Conservation (phyloP, 64 coral and sea anemone species). For the Trachythela sp. region DNA sequence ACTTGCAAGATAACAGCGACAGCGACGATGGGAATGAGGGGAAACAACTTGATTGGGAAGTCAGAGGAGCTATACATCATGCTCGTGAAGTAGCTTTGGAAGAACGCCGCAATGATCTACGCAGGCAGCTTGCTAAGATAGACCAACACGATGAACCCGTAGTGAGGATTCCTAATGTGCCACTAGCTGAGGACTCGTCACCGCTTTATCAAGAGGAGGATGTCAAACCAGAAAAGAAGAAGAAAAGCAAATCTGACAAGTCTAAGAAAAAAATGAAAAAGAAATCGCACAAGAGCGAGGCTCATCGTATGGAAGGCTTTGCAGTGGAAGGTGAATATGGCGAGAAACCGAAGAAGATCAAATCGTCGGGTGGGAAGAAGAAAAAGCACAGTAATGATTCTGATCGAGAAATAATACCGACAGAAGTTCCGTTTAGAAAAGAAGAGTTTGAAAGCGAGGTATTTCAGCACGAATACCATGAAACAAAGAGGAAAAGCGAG, state of each 20-base stretch:
- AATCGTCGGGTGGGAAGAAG: not conserved
- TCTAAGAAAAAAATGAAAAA: slow-evolving; percentile 4
- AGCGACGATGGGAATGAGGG: not conserved
- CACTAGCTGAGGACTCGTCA: not conserved
- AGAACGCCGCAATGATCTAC: not conserved
- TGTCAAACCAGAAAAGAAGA: not conserved
- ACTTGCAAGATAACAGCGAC: not conserved
- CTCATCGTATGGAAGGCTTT: not conserved
- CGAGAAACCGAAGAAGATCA: not conserved
- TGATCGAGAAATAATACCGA: not conserved
- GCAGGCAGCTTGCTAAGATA: not conserved
- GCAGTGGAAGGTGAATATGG: not conserved
- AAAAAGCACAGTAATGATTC: not conserved
- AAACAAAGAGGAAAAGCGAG: not conserved
- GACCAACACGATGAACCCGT: not conserved
- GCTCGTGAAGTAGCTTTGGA: not conserved
- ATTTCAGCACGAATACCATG: not conserved
- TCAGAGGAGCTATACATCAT: not conserved
- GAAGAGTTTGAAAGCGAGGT: not conserved
- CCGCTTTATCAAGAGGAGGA: not conserved
- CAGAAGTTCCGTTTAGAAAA: not conserved
- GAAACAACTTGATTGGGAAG: slow-evolving; percentile 14
- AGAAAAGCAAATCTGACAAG: slow-evolving; percentile 3
- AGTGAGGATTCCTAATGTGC: not conserved
- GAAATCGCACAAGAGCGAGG: not conserved